A percentile compares a stretch with the other conserved stretches of the same genome.
phyloP scores from a whole-genome alignment of 2,113 vertebrate genomes.

The Ciconia stormi region DNA sequence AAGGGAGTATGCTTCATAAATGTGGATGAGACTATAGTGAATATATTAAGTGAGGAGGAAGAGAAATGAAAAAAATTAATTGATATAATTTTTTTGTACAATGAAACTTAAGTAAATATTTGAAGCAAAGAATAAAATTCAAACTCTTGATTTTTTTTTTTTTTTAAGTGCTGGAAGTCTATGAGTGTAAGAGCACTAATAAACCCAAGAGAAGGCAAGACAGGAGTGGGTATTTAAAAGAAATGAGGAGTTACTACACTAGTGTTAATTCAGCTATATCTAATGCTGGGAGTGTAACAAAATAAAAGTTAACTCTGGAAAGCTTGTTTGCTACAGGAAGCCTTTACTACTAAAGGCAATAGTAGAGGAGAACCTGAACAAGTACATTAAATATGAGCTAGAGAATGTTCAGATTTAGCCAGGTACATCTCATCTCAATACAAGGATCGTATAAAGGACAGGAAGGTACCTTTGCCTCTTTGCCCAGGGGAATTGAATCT shows the following conservation, averaged over 20 bases:
- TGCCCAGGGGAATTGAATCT: not conserved
- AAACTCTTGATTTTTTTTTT: too few relatives aligned
- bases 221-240: not conserved
- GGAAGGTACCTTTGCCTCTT: not conserved
- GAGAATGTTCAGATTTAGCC: not conserved
- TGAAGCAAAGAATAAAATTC: constrained; percentile 49
- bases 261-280: not conserved
- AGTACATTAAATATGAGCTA: not conserved
- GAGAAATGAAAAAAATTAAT: not conserved
- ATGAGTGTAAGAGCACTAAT: not conserved
- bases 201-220: not conserved
- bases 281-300: not conserved
- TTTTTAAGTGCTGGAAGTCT: not conserved
- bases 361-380: not conserved
- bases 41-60: not conserved
- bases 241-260: not conserved
- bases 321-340: not conserved
- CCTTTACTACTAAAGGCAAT: not conserved
- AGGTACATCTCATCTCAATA: not conserved
- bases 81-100: not conserved
- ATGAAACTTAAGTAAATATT: constrained; percentile 23
- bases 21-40: not conserved
- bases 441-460: not conserved
- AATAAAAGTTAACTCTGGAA: not conserved
- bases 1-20: not conserved